A percentile compares a stretch with the other conserved stretches of the same genome.
Evolutionary conservation across 2,797 vertebrate species (phyloP).

Genomic region (Amphiprion clarkii): DNA sequence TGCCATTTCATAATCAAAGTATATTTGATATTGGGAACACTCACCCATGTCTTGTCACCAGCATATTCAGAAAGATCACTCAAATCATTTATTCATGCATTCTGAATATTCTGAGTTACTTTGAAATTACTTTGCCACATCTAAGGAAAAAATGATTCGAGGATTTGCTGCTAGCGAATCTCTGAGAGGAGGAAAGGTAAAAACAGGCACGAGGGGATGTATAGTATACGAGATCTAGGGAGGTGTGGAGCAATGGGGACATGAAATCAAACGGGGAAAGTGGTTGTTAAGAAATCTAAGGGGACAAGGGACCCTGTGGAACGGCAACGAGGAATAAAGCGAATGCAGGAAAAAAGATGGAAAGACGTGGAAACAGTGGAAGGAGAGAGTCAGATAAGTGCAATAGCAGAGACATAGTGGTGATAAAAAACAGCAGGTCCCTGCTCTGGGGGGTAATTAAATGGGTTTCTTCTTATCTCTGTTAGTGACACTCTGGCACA

Average conservation of each 20-base stretch:
- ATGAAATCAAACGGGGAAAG: constrained; percentile 67
- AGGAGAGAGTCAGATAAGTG: constrained; percentile 58
- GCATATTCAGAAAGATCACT: constrained; percentile 6
- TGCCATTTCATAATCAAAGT: not conserved
- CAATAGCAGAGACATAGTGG: constrained; percentile 43
- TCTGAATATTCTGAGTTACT: constrained; percentile 35
- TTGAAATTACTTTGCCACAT: constrained; percentile 47
- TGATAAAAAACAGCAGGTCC: constrained; percentile 65
- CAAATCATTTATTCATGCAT: constrained; percentile 15
- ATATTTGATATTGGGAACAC: constrained; percentile 12
- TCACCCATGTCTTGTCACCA: not conserved
- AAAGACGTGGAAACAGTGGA: constrained; percentile 36
- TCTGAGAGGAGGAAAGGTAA: constrained; percentile 32
- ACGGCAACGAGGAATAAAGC: constrained; percentile 44
- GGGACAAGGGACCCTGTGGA: constrained; percentile 67
- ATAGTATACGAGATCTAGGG: constrained; percentile 15
- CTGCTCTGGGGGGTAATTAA: constrained; percentile 82
- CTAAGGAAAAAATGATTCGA: constrained; percentile 35
- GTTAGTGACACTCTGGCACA: constrained; percentile 66
- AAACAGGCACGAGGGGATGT: constrained; percentile 30
- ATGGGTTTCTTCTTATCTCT: constrained; percentile 73
- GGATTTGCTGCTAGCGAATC: constrained; percentile 43
- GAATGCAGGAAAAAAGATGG: constrained; percentile 39
- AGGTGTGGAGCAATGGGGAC: constrained; percentile 50
- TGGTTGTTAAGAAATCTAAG: constrained; percentile 61